Evolutionary conservation across 2,797 vertebrate species (phyloP).

Genomic region (Periophthalmus magnuspinnatus): DNA sequence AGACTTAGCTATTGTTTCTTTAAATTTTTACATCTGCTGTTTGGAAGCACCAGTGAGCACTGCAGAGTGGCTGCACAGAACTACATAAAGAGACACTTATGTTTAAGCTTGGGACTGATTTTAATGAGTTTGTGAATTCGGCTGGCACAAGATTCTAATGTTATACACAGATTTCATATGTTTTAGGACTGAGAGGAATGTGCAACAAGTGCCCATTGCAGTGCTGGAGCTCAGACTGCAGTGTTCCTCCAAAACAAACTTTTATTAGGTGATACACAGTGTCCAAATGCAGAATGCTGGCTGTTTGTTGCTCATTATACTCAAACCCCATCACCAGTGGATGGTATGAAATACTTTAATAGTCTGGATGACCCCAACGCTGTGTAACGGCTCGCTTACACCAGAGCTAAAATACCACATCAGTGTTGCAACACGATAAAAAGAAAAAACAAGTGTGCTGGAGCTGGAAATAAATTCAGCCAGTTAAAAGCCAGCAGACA

Average conservation of each 20-base stretch:
- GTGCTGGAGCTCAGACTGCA: not conserved
- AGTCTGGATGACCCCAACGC: slow-evolving; percentile 34
- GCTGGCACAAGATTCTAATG: not conserved
- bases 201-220: not conserved
- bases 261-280: slow-evolving; percentile 10
- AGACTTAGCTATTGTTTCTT: not conserved
- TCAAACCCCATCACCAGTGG: slow-evolving; percentile 35
- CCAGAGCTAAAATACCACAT: slow-evolving; percentile 35
- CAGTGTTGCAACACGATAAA: slow-evolving; percentile 31
- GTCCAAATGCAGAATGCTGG: slow-evolving; percentile 34
- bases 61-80: not conserved
- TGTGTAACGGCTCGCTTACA: slow-evolving; percentile 55
- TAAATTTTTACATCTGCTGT: not conserved
- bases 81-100: not conserved
- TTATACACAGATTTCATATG: not conserved
- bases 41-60: not conserved
- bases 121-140: slow-evolving; percentile 3
- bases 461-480: slow-evolving; percentile 53
- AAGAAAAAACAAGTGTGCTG: slow-evolving; percentile 34
- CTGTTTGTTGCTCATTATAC: slow-evolving; percentile 43
- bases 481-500: slow-evolving; percentile 56
- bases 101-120: not conserved
- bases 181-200: not conserved
- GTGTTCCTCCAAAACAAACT: slow-evolving; percentile 9
- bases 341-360: slow-evolving; percentile 50